phyloP scores from a whole-genome alignment of 2,113 vertebrate genomes.

The Ancistrus triradiatus region DNA sequence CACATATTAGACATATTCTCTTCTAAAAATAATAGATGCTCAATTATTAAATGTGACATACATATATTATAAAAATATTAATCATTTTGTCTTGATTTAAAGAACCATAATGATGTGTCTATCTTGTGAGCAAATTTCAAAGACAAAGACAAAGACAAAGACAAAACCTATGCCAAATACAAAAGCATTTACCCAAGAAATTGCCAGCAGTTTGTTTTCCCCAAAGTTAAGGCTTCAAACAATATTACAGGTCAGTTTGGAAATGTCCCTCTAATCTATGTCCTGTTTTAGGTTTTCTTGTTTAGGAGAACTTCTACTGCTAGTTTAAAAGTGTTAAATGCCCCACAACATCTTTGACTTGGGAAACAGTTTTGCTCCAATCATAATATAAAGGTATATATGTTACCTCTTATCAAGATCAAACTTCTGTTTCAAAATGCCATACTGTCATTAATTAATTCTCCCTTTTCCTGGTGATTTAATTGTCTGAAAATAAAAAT shows the following conservation, averaged over 20 bases:
- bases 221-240: conserved; percentile 44
- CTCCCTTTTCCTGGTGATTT: conserved; percentile 48
- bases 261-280: conserved; percentile 22
- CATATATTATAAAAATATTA: conserved; percentile 47
- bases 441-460: background rate
- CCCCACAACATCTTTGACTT: no score
- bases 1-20: conserved; percentile 29
- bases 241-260: conserved; percentile 35
- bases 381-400: background rate
- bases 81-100: conserved; percentile 45
- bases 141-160: no score
- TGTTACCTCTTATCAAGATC: conserved; percentile 1
- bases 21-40: conserved; percentile 46
- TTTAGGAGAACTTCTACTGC: no score
- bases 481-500: conserved; percentile 43
- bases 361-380: conserved; percentile 5
- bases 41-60: conserved; percentile 21
- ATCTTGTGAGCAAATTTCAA: conserved; percentile 2
- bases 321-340: no score
- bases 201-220: conserved; percentile 2
- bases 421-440: background rate
- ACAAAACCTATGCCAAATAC: background rate
- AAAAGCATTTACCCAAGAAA: conserved; percentile 13
- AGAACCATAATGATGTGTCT: conserved; percentile 22
- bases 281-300: conserved; percentile 20